Evolutionary conservation across 2,797 vertebrate genomes (phyloP).

Genomic region (Nannoperca australis): DNA sequence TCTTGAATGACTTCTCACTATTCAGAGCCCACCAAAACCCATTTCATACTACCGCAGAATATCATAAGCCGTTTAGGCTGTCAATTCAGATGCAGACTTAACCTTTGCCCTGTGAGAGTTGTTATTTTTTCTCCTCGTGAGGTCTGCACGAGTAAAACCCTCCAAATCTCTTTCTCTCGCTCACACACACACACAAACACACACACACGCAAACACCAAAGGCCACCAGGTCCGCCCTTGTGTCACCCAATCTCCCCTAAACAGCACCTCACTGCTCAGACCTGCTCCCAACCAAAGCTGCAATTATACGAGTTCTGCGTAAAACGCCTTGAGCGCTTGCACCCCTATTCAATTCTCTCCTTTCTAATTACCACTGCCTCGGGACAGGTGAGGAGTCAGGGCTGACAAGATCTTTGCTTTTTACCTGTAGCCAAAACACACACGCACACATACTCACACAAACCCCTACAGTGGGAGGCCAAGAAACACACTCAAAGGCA

Average conservation of each 20-base stretch:
- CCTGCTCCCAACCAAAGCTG: slow-evolving; percentile 89
- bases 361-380: slow-evolving; percentile 90
- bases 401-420: slow-evolving; percentile 90
- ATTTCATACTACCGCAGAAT: slow-evolving; percentile 39
- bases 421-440: slow-evolving; percentile 89
- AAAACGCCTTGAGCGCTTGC: slow-evolving; percentile 85
- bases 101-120: slow-evolving; percentile 79
- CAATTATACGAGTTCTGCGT: slow-evolving; percentile 89
- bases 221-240: slow-evolving; percentile 80
- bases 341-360: slow-evolving; percentile 89
- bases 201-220: slow-evolving; percentile 59
- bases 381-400: slow-evolving; percentile 92
- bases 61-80: slow-evolving; percentile 66
- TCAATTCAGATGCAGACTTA: slow-evolving; percentile 80
- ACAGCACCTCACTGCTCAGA: slow-evolving; percentile 87
- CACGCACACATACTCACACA: slow-evolving; percentile 47
- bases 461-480: slow-evolving; percentile 59
- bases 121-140: slow-evolving; percentile 76
- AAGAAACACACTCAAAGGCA: slow-evolving; percentile 64
- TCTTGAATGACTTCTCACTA: slow-evolving; percentile 61
- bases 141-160: slow-evolving; percentile 81
- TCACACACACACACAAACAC: slow-evolving; percentile 28
- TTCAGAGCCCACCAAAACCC: slow-evolving; percentile 24
- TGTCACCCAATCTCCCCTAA: slow-evolving; percentile 87
- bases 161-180: slow-evolving; percentile 69